Conservation (phyloP, 1,140 invertebrate species). For the Mactra quadrangularis region DNA sequence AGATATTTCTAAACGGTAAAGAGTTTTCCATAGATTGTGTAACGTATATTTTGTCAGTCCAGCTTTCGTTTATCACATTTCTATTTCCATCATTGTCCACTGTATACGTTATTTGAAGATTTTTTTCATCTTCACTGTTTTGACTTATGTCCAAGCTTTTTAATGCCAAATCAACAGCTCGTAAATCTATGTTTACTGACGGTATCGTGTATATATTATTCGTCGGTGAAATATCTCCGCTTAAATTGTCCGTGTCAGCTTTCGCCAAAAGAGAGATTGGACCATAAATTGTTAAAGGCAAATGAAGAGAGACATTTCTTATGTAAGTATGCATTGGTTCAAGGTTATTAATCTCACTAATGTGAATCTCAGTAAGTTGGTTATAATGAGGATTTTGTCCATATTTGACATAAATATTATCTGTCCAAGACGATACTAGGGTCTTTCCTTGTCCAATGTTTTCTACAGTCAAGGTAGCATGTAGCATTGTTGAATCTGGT, state of each 20-base stretch:
- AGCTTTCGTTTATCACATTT: not conserved
- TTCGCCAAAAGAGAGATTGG: not conserved
- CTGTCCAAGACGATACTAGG: not conserved
- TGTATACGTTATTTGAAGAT: not conserved
- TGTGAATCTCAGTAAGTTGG: not conserved
- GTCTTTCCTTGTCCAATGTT: slow-evolving; percentile 33
- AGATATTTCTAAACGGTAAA: not conserved
- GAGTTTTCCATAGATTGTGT: not conserved
- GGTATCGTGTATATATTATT: not conserved
- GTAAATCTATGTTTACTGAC: not conserved
- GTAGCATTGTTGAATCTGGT: not conserved
- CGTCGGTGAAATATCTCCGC: not conserved
- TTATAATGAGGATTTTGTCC: not conserved
- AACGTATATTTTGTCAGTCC: slow-evolving; percentile 1
- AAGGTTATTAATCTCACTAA: not conserved
- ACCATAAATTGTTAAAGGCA: slow-evolving; percentile 7
- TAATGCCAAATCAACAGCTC: slow-evolving; percentile 1
- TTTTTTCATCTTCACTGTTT: not conserved
- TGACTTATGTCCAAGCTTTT: not conserved
- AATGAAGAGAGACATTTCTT: not conserved
- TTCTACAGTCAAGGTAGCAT: not conserved
- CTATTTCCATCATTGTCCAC: slow-evolving; percentile 6
- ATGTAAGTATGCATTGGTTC: not conserved
- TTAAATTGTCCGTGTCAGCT: not conserved
- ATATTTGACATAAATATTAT: not conserved